These are phyloP conservation scores for Polyploca ridens DNA, from an alignment of 2,888 invertebrate species.

Conservation along the genomic window DNA sequence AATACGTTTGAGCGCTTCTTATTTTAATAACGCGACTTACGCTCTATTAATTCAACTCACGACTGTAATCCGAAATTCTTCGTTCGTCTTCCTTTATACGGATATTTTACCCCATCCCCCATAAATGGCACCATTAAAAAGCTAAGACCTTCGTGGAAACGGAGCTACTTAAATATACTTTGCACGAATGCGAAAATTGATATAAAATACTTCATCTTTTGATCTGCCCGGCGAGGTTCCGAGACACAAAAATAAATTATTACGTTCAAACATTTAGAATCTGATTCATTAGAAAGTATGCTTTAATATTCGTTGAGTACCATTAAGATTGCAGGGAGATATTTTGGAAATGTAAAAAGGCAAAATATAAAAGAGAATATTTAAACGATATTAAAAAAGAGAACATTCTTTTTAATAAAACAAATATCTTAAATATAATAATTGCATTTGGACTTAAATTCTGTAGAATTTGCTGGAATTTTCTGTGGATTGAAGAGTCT, in stretches of 20 bases:
- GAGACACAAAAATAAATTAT: conserved; percentile 35
- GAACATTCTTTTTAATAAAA: not conserved
- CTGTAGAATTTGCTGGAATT: not conserved
- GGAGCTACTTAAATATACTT: conserved; percentile 76
- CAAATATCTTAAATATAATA: not conserved
- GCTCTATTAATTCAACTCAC: conserved; percentile 53
- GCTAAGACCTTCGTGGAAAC: conserved; percentile 63
- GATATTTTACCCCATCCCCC: conserved; percentile 65
- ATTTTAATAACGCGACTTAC: conserved; percentile 40
- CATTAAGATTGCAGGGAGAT: not conserved
- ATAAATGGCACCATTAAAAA: conserved; percentile 77
- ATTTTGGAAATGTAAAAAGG: not conserved
- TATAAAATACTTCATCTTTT: conserved; percentile 77
- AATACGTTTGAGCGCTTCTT: conserved; percentile 34
- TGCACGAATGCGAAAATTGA: conserved; percentile 80
- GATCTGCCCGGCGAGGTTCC: conserved; percentile 50
- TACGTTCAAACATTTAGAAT: conserved; percentile 20
- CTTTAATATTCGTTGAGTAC: conserved; percentile 1
- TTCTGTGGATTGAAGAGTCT: not conserved
- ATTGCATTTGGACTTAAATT: not conserved
- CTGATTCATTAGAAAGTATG: conserved; percentile 9
- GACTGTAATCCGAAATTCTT: conserved; percentile 59
- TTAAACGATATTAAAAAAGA: not conserved
- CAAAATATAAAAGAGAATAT: not conserved
- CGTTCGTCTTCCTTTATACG: conserved; percentile 64